Evolutionary conservation across 37 sponge, comb jelly and placozoan genomes (phyloP).

Genomic region (Oopsacas minuta): DNA sequence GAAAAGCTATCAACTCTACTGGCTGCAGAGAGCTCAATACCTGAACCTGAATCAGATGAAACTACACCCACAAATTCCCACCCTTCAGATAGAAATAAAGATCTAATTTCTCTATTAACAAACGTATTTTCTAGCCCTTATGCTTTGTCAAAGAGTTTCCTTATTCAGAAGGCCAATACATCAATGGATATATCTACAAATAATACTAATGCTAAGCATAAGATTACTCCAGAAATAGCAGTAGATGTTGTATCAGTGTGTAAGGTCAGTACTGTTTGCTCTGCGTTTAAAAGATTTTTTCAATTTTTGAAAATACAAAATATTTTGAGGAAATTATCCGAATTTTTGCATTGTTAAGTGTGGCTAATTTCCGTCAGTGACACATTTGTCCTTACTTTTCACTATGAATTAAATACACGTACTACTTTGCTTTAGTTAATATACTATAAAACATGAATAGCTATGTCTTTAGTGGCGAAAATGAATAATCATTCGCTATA

Average conservation of each 20-base stretch:
- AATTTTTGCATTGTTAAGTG: too few species aligned
- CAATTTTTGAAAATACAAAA: too few species aligned
- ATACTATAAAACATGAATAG: too few species aligned
- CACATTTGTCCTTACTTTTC: too few species aligned
- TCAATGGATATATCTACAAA: background rate
- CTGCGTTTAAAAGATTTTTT: too few species aligned
- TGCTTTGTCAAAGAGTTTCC: slow-evolving; percentile 41
- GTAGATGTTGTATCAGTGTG: background rate
- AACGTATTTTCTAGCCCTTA: slow-evolving; percentile 42
- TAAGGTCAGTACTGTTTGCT: background rate
- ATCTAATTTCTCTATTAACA: slow-evolving; percentile 30
- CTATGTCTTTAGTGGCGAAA: background rate
- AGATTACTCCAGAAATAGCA: background rate
- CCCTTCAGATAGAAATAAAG: background rate
- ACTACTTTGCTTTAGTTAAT: too few species aligned
- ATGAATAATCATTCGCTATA: background rate
- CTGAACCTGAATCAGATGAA: background rate
- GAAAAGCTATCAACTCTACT: background rate
- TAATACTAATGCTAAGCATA: background rate
- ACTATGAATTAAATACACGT: too few species aligned
- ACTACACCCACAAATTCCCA: background rate
- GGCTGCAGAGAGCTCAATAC: too few species aligned
- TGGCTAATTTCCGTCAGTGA: too few species aligned
- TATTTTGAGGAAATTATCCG: too few species aligned
- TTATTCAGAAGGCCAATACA: background rate